A percentile compares a stretch with the other conserved stretches of the same genome.
These are phyloP conservation scores for Macrochelys suwanniensis DNA, from an alignment of 2,797 vertebrate species.

Conservation along the genomic window DNA sequence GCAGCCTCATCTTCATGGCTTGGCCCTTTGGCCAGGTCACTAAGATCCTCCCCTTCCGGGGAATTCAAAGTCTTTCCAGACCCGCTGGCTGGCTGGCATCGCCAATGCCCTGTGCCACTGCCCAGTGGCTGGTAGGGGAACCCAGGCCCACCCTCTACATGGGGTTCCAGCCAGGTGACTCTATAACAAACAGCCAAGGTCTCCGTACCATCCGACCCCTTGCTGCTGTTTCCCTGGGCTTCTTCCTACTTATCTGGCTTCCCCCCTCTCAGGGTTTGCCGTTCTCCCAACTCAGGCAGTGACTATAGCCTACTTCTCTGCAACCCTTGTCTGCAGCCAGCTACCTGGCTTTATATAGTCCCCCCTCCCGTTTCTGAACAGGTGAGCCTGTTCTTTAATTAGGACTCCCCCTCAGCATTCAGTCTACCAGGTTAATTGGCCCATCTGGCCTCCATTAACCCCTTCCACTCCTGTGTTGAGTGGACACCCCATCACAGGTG, in stretches of 20 bases:
- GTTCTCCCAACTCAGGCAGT: not conserved
- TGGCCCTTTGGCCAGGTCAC: not conserved
- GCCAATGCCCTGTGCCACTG: not conserved
- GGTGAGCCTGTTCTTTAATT: not conserved
- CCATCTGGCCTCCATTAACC: not conserved
- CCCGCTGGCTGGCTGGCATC: not conserved
- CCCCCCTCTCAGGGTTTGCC: not conserved
- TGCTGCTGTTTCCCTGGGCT: not conserved
- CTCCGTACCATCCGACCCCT: not conserved
- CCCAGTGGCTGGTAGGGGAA: not conserved
- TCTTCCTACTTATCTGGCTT: not conserved
- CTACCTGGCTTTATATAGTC: not conserved
- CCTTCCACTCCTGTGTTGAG: accelerated
- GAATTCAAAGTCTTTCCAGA: not conserved
- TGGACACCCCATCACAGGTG: not conserved
- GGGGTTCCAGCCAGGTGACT: not conserved
- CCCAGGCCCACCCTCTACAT: not conserved
- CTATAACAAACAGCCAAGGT: not conserved
- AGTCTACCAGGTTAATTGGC: not conserved
- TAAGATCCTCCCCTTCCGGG: not conserved
- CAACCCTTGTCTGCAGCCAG: not conserved
- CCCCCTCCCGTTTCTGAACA: not conserved
- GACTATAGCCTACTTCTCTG: not conserved
- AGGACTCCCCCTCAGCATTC: not conserved
- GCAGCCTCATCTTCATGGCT: not conserved